These are phyloP conservation scores for Luehdorfia chinensis DNA, from an alignment of 1,140 invertebrate genomes.

Conservation along the genomic window DNA sequence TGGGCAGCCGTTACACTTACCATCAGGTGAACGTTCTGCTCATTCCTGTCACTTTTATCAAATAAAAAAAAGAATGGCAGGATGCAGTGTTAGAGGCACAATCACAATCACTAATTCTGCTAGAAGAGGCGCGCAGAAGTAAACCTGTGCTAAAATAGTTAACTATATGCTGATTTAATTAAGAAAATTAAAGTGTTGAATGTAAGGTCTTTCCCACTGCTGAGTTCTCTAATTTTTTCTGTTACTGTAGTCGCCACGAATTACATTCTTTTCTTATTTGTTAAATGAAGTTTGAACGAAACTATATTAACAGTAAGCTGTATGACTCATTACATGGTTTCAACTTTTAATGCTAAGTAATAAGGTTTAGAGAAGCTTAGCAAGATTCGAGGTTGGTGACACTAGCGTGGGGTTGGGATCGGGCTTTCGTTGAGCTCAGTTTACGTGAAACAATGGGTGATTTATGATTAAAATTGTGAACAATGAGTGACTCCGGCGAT, in stretches of 20 bases:
- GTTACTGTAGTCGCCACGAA: constrained; percentile 1
- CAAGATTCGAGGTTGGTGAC: not conserved
- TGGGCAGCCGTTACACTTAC: too few relatives aligned
- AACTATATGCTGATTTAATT: too few relatives aligned
- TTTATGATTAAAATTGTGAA: constrained; percentile 16
- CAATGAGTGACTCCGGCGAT: constrained; percentile 5
- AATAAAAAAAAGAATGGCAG: too few relatives aligned
- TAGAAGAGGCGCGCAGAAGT: too few relatives aligned
- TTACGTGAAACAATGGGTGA: constrained; percentile 18
- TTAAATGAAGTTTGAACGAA: constrained; percentile 7
- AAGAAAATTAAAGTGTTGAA: too few relatives aligned
- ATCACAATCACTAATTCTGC: too few relatives aligned
- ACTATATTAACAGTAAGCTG: not conserved
- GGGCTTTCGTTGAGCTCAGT: constrained; percentile 6
- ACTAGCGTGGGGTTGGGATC: not conserved
- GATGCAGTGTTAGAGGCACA: too few relatives aligned
- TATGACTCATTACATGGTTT: not conserved
- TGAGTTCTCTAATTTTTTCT: too few relatives aligned
- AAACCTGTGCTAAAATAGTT: too few relatives aligned
- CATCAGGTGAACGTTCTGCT: too few relatives aligned
- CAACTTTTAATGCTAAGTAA: not conserved
- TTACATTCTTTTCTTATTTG: constrained; percentile 15
- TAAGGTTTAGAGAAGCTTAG: not conserved
- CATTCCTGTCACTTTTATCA: too few relatives aligned
- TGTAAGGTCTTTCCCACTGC: too few relatives aligned